Evolutionary conservation across 2,888 invertebrate species (phyloP), one percentile per base, ranked within the genome.

Genomic region (Watsonalla binaria): DNA sequence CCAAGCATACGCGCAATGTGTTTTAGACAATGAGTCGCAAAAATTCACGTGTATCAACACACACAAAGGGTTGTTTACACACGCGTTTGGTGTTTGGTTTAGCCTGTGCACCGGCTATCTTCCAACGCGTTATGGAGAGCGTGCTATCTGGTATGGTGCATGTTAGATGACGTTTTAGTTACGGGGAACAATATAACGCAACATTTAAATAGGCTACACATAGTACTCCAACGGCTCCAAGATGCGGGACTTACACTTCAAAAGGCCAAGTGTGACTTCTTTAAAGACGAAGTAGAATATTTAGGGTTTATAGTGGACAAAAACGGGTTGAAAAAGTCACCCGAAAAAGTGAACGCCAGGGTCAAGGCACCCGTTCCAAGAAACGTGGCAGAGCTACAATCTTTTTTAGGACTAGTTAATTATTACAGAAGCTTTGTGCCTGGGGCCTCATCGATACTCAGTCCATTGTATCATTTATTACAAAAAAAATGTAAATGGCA

Each of bases 371-470:
- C 45, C 6, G 8, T 6, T 9, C 39, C 14, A 5, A 7, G 4
- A 6, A 57, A 57, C 49, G 52, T 58, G 7, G 50, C 39, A 5
- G 55, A 63, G 46, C 47, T 66, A 24, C 58, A 58, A 35, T 60
- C 61, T n/a, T 68, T 61, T 54, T 47, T 69, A 33, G 66, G 68
- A 0, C 11, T 62, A 6, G 51, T 62, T 4, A 68, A 64, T 50
- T 68, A 58, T 51, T 69, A 66, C 35, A 49, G 53, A 0, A 60
- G 60, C 47, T 66, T 61, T 52, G 49, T 68, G 45, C 56, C 58
- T 5, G 60, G 59, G 9, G 52, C 63, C 6, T 60, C 61, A 14
- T 46, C 56, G 5, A 49, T 62, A 11, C 46, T 61, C 33, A 37
- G 46, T 34, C 63, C 66, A 0, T 47, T 66, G 6, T 53, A 66